These are phyloP conservation scores for Neodiprion virginianus DNA, from an alignment of 1,140 invertebrate species.

Conservation along the genomic window DNA sequence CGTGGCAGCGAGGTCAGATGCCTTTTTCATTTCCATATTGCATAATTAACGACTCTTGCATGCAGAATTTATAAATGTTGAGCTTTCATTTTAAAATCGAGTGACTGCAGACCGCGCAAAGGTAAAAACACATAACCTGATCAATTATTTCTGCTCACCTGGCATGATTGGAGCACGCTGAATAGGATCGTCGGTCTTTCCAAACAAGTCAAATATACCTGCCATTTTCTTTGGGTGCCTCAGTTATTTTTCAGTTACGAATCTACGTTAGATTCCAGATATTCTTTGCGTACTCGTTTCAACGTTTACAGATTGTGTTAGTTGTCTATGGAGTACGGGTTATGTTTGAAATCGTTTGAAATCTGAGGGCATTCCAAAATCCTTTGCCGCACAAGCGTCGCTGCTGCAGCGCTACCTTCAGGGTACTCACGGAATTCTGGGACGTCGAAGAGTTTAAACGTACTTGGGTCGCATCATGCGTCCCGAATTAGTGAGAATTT, in stretches of 20 bases:
- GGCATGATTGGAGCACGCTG: neutral
- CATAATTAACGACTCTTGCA: neutral
- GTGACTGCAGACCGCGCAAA: neutral
- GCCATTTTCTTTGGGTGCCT: constrained; percentile 34
- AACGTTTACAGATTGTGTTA: neutral
- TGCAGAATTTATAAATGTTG: neutral
- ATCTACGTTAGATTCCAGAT: neutral
- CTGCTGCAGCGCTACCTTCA: too few relatives aligned
- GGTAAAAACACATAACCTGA: neutral
- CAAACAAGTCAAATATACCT: constrained; percentile 41
- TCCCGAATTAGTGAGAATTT: too few relatives aligned
- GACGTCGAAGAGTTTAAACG: too few relatives aligned
- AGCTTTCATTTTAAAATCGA: constrained; percentile 8
- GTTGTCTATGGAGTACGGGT: neutral
- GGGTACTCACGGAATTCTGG: too few relatives aligned
- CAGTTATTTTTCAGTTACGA: neutral
- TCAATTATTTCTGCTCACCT: constrained; percentile 22
- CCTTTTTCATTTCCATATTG: neutral
- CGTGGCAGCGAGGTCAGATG: neutral
- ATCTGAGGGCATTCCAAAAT: too few relatives aligned
- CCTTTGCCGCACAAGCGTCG: too few relatives aligned
- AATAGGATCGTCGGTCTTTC: constrained; percentile 2
- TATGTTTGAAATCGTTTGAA: too few relatives aligned
- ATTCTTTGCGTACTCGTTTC: neutral
- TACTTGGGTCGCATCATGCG: too few relatives aligned